Base-by-base conservation (phyloP, 2,888 invertebrate species). In the Entomobrya multifasciata region DNA sequence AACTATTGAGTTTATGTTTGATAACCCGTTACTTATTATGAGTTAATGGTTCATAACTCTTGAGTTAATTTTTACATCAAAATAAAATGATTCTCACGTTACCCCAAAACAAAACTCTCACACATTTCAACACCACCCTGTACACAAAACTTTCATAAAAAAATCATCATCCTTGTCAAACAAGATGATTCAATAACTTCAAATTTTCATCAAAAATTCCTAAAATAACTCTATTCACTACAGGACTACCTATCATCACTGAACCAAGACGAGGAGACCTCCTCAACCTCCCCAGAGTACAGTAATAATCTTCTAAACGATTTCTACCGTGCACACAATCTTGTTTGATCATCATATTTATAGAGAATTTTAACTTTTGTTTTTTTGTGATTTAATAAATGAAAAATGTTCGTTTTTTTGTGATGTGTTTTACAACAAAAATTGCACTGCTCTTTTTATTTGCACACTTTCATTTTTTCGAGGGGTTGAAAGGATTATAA, bases 241-340 rank as follows among this genome's bases (percentile, higher is more conserved):
- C 55, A 80, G 80, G 80, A 41, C 10, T 80, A 67, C 67, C 3
- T 25, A 11, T 11, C 27, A 25, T 27, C 49, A 49, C 49, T 80
- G 67, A 30, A 25, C 17, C 67, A 52, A 20, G 80, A 80, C 80
- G 13, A 49, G 15, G 80, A 80, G 67, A 13, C 52, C 44, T 80
- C 80, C n/a, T 80, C 80, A 10, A 67, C 80, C 27, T 65, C 80
- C 13, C 20, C 30, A 49, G 80, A 80, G 52, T 52, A 74, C 41
- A 52, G 52, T 47, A 80, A 65, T 17, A 52, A 67, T 22, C 20
- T 80, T 6, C 67, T 80, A 49, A 30, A n/a, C 11, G 80, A 65
- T 80, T 80, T 80, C 80, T 80, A 80, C 80, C 15, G 22, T 30
- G 80, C 67, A 30, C 80, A 80, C 36, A 47, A 80, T 22, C 80